Percentiles rank a stretch among this genome's conserved stretches.
These are phyloP conservation scores for Liparis tanakae DNA, from an alignment of 2,797 vertebrate species.

Conservation along the genomic window DNA sequence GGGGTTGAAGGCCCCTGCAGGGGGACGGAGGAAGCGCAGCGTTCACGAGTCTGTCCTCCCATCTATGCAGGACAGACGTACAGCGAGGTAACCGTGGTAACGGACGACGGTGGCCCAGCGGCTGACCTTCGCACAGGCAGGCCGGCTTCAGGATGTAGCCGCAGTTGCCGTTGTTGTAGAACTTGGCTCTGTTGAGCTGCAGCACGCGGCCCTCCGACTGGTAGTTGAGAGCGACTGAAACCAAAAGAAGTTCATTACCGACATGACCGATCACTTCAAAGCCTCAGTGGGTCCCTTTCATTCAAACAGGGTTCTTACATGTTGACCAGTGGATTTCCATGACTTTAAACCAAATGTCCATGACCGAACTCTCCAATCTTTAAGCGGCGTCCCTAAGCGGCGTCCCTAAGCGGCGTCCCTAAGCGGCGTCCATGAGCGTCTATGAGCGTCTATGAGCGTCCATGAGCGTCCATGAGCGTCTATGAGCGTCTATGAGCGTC, in stretches of 20 bases:
- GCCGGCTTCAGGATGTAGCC: constrained; percentile 94
- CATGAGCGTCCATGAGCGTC: too few relatives aligned
- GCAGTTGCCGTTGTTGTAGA: constrained; percentile 93
- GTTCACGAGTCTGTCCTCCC: neutral
- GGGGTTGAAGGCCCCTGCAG: constrained; percentile 91
- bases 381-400: too few relatives aligned
- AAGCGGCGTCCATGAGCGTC: too few relatives aligned
- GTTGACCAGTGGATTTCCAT: too few relatives aligned
- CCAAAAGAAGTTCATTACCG: constrained; percentile 16
- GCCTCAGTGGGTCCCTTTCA: neutral
- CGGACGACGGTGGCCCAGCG: neutral
- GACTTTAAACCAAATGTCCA: too few relatives aligned
- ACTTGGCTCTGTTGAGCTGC: constrained; percentile 96
- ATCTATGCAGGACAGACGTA: too few relatives aligned
- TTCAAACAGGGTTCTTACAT: too few relatives aligned
- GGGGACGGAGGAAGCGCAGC: neutral
- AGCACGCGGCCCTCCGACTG: constrained; percentile 96
- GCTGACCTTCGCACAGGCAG: constrained; percentile 95
- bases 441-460: too few relatives aligned
- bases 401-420: too few relatives aligned
- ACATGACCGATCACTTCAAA: neutral
- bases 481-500: too few relatives aligned
- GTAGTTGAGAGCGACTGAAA: constrained; percentile 95
- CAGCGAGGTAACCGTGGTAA: neutral
- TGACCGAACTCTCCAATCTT: too few relatives aligned